Evolutionary conservation across 2,113 vertebrate species (phyloP), one percentile per base, ranked within the genome.

Genomic region (Sander vitreus): DNA sequence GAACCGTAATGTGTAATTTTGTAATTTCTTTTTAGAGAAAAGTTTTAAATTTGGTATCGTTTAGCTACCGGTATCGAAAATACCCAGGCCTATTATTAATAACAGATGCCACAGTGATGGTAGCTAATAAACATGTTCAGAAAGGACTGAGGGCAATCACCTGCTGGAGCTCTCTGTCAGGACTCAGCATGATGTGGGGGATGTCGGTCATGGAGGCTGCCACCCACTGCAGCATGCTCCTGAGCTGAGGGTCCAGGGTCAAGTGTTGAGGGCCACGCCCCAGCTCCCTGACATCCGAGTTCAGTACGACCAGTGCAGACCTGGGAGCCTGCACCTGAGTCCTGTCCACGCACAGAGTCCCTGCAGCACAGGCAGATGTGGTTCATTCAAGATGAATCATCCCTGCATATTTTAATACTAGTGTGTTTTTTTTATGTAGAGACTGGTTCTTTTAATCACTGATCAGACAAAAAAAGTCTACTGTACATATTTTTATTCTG

Each of bases 221-320:
- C 3, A 96, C 94, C 98, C 98, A 99, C 89, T 98, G 98, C 77
- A 99, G 96, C 60, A 95, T 91, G 80, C 93, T 93, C 92, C 96
- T 94, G 79, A 99, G 92, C 82, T 99, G 98, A 0, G 93, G 94
- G 82, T 99, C 97, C 3, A 96, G 91, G 76, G 85, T 91, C 88
- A 93, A 82, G 55, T 97, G 90, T 4, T 96, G 97, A 0, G 91
- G 92, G 71, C 97, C 95, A 18, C 95, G 86, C 21, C 92, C 48
- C 4, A 85, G 94, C 10, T 95, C 94, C 23, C 95, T 93, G 66
- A 96, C 76, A 25, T 98, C 97, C 21, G 96, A 91, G 90, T 97
- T 98, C 4, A 84, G 74, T 30, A 99, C 81, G 13, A 96, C 85
- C 9, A 96, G 88, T 10, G 96, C 70, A 23, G 90, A 86, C 87